Evolutionary conservation across 2,888 invertebrate species (phyloP).

Genomic region (Tridacna gigas): DNA sequence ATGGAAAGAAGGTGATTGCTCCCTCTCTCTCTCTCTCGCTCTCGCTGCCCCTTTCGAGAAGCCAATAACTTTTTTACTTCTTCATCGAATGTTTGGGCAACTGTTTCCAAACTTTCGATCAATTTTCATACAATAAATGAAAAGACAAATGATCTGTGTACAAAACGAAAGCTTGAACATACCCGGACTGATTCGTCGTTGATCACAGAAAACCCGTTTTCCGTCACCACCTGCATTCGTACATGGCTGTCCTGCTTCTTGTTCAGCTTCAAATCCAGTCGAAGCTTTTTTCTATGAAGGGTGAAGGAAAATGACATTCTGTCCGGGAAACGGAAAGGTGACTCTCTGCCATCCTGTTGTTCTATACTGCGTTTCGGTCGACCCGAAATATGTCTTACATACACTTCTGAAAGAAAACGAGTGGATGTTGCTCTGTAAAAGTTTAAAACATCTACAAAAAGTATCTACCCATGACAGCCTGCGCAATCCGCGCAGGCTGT

Average conservation of each 20-base stretch:
- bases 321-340: background rate
- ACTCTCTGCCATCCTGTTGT: background rate
- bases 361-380: constrained; percentile 13
- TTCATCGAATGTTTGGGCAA: no score
- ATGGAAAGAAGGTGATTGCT: no score
- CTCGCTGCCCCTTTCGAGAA: no score
- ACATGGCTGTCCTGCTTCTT: constrained; percentile 8
- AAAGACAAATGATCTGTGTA: no score
- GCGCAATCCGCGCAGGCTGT: no score
- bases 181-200: constrained; percentile 10
- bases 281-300: constrained; percentile 3
- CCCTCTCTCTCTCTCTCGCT: no score
- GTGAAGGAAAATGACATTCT: constrained; percentile 12
- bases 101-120: no score
- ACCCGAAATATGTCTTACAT: constrained; percentile 13
- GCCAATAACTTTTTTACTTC: no score
- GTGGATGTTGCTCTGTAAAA: no score
- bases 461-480: no score
- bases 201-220: background rate
- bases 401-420: constrained; percentile 8
- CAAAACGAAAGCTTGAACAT: background rate
- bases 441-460: no score
- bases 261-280: constrained; percentile 17
- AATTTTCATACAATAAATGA: no score
- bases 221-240: constrained; percentile 12